These are phyloP conservation scores for Chromoteleia sp. DNA, from an alignment of 2,888 invertebrate genomes.

Conservation along the genomic window DNA sequence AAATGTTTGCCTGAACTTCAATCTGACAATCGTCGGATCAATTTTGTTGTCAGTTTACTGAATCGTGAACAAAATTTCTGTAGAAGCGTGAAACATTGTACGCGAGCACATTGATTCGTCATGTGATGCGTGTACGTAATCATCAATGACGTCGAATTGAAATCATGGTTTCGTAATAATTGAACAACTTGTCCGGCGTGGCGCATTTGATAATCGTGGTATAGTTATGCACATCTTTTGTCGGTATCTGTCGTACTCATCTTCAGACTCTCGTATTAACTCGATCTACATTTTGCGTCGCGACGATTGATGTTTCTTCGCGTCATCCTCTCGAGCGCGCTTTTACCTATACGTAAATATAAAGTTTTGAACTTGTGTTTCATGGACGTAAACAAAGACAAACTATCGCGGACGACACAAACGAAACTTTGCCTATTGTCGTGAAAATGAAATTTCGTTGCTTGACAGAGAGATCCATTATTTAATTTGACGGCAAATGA, in stretches of 20 bases:
- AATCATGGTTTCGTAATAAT: constrained; percentile 45
- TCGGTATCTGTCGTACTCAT: not conserved
- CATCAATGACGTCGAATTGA: constrained; percentile 40
- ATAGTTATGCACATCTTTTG: constrained; percentile 21
- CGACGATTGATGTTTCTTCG: not conserved
- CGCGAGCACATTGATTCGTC: constrained; percentile 49
- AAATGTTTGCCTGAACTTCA: no score
- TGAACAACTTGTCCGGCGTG: constrained; percentile 18
- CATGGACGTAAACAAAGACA: constrained; percentile 15
- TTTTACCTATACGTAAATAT: not conserved
- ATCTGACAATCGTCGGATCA: no score
- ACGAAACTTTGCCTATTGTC: constrained; percentile 12
- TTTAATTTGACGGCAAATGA: not conserved
- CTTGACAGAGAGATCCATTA: not conserved
- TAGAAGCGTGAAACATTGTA: constrained; percentile 36
- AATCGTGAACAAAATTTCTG: no score
- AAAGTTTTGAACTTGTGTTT: not conserved
- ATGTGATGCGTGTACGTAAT: constrained; percentile 54
- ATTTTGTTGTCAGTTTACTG: no score
- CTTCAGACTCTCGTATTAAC: not conserved
- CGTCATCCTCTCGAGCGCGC: constrained; percentile 9
- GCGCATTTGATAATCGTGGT: not conserved
- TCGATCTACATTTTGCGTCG: not conserved
- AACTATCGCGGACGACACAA: not conserved
- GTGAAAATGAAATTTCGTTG: constrained; percentile 1